Conservation (phyloP, 2,113 vertebrate species). For the Symphodus melops region DNA sequence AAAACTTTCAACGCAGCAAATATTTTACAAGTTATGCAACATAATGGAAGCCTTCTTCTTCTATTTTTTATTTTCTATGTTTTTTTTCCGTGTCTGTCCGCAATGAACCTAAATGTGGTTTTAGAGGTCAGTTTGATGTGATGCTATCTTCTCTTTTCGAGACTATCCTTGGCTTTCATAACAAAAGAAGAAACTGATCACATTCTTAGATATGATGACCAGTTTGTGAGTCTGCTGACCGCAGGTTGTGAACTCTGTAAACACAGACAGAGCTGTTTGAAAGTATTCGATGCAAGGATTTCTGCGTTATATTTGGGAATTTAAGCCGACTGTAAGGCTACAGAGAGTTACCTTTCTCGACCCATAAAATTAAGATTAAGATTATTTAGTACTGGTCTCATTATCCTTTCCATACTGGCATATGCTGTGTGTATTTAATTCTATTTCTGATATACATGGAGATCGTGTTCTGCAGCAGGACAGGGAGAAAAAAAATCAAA, state of each 20-base stretch:
- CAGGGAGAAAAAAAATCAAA: slow-evolving; percentile 10
- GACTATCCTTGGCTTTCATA: slow-evolving; percentile 32
- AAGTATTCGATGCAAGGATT: slow-evolving; percentile 10
- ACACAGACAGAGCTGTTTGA: slow-evolving; percentile 37
- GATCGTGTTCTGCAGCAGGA: slow-evolving; percentile 15
- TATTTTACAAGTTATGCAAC: slow-evolving; percentile 42
- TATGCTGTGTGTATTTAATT: background rate
- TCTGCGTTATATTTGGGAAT: slow-evolving; percentile 10
- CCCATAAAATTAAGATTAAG: background rate
- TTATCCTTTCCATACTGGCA: background rate
- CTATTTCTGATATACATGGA: background rate
- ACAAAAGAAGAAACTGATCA: slow-evolving; percentile 39
- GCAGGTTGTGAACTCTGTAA: slow-evolving; percentile 46
- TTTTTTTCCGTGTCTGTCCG: slow-evolving; percentile 25
- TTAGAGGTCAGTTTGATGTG: slow-evolving; percentile 61
- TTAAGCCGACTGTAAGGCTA: background rate
- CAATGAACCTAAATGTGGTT: slow-evolving; percentile 32
- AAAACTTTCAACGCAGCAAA: slow-evolving; percentile 20
- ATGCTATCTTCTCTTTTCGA: slow-evolving; percentile 43
- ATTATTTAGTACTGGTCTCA: slow-evolving; percentile 8
- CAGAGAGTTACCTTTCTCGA: background rate
- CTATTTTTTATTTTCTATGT: slow-evolving; percentile 52
- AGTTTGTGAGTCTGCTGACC: slow-evolving; percentile 44
- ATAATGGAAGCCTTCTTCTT: slow-evolving; percentile 60
- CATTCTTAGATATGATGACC: slow-evolving; percentile 36